phyloP scores from a whole-genome alignment of 1,140 invertebrate genomes.

The Ditylenchus dipsaci region DNA sequence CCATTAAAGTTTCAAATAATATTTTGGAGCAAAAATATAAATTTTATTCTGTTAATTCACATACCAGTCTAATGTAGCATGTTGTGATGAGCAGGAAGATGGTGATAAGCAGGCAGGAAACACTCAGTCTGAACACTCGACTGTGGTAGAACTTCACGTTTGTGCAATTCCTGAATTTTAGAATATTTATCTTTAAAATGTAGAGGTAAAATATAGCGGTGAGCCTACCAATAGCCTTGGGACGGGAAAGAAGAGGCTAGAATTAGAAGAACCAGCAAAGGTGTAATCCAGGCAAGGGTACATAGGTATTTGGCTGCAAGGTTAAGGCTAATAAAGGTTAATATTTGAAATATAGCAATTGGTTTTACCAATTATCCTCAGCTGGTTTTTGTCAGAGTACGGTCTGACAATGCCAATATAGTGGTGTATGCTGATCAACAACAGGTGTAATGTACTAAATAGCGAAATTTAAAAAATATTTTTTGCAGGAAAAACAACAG shows the following conservation, averaged over 20 bases:
- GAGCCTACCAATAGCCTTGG: constrained; percentile 35
- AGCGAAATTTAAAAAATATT: no score
- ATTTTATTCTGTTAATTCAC: not conserved
- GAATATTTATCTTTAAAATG: no score
- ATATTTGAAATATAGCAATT: not conserved
- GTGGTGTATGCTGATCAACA: constrained; percentile 46
- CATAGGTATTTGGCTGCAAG: constrained; percentile 26
- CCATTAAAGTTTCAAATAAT: no score
- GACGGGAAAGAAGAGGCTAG: constrained; percentile 21
- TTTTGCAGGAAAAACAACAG: no score
- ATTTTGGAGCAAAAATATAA: not conserved
- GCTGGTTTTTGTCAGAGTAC: constrained; percentile 15
- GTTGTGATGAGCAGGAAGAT: constrained; percentile 42
- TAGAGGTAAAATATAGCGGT: no score
- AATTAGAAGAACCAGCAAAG: constrained; percentile 22
- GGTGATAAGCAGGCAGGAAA: constrained; percentile 34
- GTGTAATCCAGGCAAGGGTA: constrained; percentile 30
- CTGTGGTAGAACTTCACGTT: constrained; percentile 41
- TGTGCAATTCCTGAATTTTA: constrained; percentile 16
- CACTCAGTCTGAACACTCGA: constrained; percentile 30
- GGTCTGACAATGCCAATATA: constrained; percentile 40
- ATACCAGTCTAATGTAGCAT: constrained; percentile 35
- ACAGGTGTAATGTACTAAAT: constrained; percentile 37
- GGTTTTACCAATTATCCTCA: constrained; percentile 9
- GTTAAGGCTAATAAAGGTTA: not conserved